Evolutionary conservation across 92 coral and sea anemone genomes (phyloP), one percentile per base, ranked within the genome.

Genomic region (Phenganax marumi): DNA sequence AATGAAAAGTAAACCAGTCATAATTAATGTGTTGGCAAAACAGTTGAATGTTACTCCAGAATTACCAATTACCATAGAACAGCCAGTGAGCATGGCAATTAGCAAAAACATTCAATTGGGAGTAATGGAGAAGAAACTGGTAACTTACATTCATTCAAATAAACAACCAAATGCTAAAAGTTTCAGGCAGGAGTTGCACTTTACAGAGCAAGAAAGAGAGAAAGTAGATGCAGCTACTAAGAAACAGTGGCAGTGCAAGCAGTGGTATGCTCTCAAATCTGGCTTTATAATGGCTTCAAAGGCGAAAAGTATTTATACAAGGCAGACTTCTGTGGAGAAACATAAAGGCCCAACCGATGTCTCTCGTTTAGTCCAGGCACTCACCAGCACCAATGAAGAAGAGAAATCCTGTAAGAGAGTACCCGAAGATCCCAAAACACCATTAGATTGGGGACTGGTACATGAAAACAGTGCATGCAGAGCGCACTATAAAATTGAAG

Each of bases 271-370:
- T 11, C 87, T 81, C 57, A 86, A 87, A 81, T 70, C 87, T 77
- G 96, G 92, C 77, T 89, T 89, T 63, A 87, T 91, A 62, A 84
- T 90, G 64, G 92, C 95, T 50, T 89, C 90, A 65, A 89, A 83
- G 48, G 84, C 89, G 79, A 85, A 89, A 47, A 84, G 89, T 81
- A 90, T 91, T 62, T 89, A 83, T 61, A 91, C 92, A 79, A 84
- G 90, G 50, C 95, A 91, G 76, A 81, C 53, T 56, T 68, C 90
- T 58, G 90, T 89, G 69, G 89, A 89, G 63, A 89, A 75, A 75
- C 85, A 89, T 80, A 52, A 53, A 53, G 43, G 43, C 5, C 3
- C 43, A 33, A 76, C 88, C 66, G 92, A 89, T 84, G 86, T 70
- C 56, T 68, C 81, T 51, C 80, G 81, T 73, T 76, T 89, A 88